Base-by-base conservation (phyloP, 2,888 invertebrate species). In the Helleia helle region DNA sequence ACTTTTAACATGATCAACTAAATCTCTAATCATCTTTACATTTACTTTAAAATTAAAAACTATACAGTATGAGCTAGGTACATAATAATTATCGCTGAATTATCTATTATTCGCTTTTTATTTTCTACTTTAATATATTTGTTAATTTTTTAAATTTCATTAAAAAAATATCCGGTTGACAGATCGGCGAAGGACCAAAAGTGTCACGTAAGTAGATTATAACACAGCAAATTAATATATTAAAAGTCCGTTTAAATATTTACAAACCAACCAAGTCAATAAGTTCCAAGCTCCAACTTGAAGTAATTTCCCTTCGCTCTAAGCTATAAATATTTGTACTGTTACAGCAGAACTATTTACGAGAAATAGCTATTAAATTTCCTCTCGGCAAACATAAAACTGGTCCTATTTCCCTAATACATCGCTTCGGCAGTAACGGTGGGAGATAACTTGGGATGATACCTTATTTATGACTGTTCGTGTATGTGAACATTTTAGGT, bases 371-470 rank as follows among this genome's bases (percentile, higher is more conserved):
- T 53, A 51, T 65, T 62, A 62, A 70, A 73, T 65, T 69, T 67
- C 64, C 65, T 61, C 50, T 50, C 47, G 36, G 50, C 56, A 43
- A 49, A 58, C 62, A 66, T 74, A 71, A 72, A 73, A 71, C 53
- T 55, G 54, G 56, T 64, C 65, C 61, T 70, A 72, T 72, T 71
- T 69, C 66, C 68, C 61, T 65, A 72, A 71, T 69, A 71, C 64
- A 61, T 66, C 58, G 59, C 54, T 56, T 49, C 54, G 49, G 50
- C 54, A 57, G 55, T 60, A 51, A 59, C 55, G 47, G 44, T 50
- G 46, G 50, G 52, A 57, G 57, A 65, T 68, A 65, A 61, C 58
- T 60, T 60, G 62, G 53, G 47, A 49, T 44, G 50, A 56, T 49
- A 50, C 53, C 50, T 57, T 67, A 69, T 76, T 76, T 76, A 77